These are phyloP conservation scores for Dipus sagitta DNA, from an alignment of 2,797 vertebrate genomes.

Conservation along the genomic window DNA sequence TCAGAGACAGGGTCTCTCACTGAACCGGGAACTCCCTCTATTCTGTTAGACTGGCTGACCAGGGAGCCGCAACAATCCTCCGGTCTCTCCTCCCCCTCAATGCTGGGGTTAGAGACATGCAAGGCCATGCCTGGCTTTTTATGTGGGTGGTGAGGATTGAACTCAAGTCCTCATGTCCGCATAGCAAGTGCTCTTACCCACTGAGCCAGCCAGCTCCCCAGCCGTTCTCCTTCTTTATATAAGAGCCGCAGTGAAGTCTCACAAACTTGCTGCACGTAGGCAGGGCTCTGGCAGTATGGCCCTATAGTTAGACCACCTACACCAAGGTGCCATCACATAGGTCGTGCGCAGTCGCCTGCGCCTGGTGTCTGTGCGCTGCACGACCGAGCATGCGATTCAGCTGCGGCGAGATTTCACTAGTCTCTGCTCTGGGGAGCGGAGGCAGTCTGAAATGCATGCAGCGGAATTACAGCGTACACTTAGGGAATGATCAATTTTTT, in stretches of 20 bases:
- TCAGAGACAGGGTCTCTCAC: too few relatives aligned
- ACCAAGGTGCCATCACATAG: fast-evolving
- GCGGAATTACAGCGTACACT: background rate
- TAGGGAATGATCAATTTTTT: background rate
- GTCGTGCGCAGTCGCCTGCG: fast-evolving
- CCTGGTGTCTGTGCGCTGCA: fast-evolving
- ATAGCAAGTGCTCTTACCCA: too few relatives aligned
- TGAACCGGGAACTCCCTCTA: too few relatives aligned
- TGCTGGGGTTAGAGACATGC: too few relatives aligned
- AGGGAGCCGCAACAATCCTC: too few relatives aligned
- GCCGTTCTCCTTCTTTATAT: background rate
- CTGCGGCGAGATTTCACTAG: background rate
- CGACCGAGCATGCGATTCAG: background rate
- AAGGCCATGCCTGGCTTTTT: too few relatives aligned
- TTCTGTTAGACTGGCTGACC: too few relatives aligned
- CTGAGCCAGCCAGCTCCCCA: too few relatives aligned
- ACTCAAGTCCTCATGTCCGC: too few relatives aligned
- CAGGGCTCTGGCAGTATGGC: background rate
- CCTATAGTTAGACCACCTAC: fast-evolving
- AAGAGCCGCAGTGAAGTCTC: background rate
- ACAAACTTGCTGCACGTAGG: background rate
- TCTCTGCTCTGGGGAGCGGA: background rate
- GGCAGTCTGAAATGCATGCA: background rate
- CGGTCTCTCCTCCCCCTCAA: too few relatives aligned
- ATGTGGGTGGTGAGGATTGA: too few relatives aligned